Evolutionary conservation across 2,113 vertebrate species (phyloP), one percentile per base, ranked within the genome.

Genomic region (Cynopterus brachyotis): DNA sequence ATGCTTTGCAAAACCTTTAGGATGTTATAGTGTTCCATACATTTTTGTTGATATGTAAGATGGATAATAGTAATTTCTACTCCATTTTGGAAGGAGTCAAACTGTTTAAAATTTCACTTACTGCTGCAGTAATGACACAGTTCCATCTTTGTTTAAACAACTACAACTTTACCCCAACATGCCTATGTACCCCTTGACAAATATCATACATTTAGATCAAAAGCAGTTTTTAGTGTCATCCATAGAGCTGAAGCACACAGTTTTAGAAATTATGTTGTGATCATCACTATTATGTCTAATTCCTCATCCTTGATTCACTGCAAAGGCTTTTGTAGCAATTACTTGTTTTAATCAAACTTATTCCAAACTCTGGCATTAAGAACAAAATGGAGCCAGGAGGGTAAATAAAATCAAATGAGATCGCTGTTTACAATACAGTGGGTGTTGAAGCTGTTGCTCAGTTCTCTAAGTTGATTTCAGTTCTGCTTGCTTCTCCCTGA

Each of bases 391-490:
- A 6, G 26, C 55, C 20, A 5, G 6, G 24, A 15, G 5, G 17
- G 10, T 76, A 70, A 95, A 92, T 90, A 92, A 89, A 91, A 95
- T 69, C 70, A 66, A 75, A 17, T 70, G 60, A 84, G 45, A 45
- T 79, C 26, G 72, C 22, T 55, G 37, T 47, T 53, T 86, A 53
- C 53, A 40, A 84, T 67, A 45, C 84, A 22, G 70, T 62, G 28
- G n/a, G 37, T 67, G 17, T 75, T 73, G 12, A 3, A 64, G 12
- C 47, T 24, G 0, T 22, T 66, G 32, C 57, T 91, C 69, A 78
- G 67, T 59, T 45, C 45, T 37, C 22, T 62, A 88, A 88, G 67
- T 85, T 30, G 28, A 16, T 96, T 95, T 93, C 47, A 78, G 24
- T 93, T 94, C 59, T 35, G 26, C 64, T 82, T 92, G 59, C 87